Evolutionary conservation across 2,797 vertebrate species (phyloP).

Genomic region (Pseudocheirus occidentalis): DNA sequence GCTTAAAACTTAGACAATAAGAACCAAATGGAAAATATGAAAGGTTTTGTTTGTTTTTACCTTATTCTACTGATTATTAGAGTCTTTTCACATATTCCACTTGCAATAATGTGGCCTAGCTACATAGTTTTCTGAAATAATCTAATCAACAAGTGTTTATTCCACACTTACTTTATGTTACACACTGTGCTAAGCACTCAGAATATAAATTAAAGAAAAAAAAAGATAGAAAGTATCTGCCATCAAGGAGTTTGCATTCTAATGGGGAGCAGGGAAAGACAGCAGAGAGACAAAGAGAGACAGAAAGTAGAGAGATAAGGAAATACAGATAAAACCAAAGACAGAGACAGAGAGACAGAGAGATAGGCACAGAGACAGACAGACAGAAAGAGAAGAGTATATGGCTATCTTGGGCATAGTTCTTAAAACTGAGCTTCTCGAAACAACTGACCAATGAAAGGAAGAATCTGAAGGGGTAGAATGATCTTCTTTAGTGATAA

Average conservation of each 20-base stretch:
- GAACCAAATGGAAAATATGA: not conserved
- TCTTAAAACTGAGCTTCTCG: not conserved
- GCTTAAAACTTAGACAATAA: slow-evolving; percentile 13
- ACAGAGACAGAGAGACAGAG: too few species aligned
- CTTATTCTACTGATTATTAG: not conserved
- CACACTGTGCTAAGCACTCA: not conserved
- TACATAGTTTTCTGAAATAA: not conserved
- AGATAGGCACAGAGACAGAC: not conserved
- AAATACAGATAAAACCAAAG: too few species aligned
- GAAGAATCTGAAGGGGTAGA: not conserved
- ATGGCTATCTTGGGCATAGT: not conserved
- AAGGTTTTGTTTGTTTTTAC: not conserved
- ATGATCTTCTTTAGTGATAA: not conserved
- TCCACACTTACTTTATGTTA: not conserved
- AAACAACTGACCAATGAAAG: not conserved
- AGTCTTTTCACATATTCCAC: not conserved
- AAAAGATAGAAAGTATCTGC: not conserved
- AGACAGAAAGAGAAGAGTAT: not conserved
- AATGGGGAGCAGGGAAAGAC: not conserved
- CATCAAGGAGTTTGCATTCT: not conserved
- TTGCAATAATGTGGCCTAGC: not conserved
- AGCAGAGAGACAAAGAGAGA: too few species aligned
- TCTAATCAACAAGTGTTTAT: not conserved
- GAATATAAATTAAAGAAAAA: not conserved
- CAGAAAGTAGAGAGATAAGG: too few species aligned